phyloP scores from a whole-genome alignment of 2,888 invertebrate species.

The Agrochola litura region DNA sequence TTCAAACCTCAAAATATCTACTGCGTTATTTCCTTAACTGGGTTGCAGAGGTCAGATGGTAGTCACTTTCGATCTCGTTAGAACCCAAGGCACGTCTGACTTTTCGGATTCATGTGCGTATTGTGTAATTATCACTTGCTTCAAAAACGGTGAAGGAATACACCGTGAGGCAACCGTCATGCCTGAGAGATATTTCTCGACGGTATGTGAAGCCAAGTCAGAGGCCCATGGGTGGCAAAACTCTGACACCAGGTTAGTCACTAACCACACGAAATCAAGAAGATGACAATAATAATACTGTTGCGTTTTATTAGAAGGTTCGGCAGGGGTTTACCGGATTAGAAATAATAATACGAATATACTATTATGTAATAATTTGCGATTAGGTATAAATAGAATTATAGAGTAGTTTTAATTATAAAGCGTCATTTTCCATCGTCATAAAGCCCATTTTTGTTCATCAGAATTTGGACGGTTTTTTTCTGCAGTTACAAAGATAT shows the following conservation, averaged over 20 bases:
- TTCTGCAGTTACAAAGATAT: constrained; percentile 15
- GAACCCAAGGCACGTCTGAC: too few relatives aligned
- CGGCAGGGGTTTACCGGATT: neutral
- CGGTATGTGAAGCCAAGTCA: too few relatives aligned
- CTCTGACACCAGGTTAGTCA: too few relatives aligned
- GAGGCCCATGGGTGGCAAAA: too few relatives aligned
- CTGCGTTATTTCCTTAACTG: neutral
- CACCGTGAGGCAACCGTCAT: too few relatives aligned
- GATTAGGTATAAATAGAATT: neutral
- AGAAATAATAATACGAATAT: neutral
- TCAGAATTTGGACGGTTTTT: neutral
- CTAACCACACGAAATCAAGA: too few relatives aligned
- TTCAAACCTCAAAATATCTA: neutral
- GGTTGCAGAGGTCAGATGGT: neutral
- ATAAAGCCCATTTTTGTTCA: neutral
- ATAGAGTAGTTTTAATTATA: neutral
- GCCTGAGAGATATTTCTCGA: too few relatives aligned
- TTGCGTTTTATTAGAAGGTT: constrained; percentile 1
- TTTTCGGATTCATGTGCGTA: too few relatives aligned
- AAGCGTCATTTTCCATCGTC: neutral
- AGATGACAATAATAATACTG: neutral
- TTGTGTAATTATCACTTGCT: too few relatives aligned
- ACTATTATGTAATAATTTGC: neutral
- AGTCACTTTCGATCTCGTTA: neutral
- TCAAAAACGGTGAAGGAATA: too few relatives aligned